Evolutionary conservation across 2,113 vertebrate genomes (phyloP), one percentile per base, ranked within the genome.

Genomic region (Corvus cornix): DNA sequence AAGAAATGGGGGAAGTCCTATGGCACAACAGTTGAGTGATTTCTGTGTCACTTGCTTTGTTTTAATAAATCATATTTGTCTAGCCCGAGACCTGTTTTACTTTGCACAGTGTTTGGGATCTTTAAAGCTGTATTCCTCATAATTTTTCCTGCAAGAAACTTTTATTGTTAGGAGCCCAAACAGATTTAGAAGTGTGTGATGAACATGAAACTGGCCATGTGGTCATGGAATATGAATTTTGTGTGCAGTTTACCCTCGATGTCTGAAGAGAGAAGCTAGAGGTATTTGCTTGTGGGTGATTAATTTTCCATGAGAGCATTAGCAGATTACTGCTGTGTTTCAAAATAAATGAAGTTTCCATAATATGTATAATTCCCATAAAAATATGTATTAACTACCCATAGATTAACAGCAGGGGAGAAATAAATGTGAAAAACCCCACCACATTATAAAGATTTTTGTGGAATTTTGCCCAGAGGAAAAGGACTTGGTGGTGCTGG

Each of bases 41-140:
- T 74, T 75, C 62, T 83, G 0, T 55, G 23, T 67, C 17, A 12
- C 39, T 77, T 59, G 7, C 15, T 86, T 80, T 59, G 21, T 60
- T 72, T 59, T 30, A 72, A 37, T 63, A 48, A 83, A 41, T 66
- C 2, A 3, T 22, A 15, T 37, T 46, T 58, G 7, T 56, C 13
- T 55, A 39, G 39, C 30, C 16, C 46, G 60, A 77, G 30, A 33
- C 41, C 7, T 73, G 7, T 37, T 82, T 86, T 48, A 43, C 41
- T 62, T 81, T 52, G 17, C 13, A 24, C 0, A 2, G 11, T 26
- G 10, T 62, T 52, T 0, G 2, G 31, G 11, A 55, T 37, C 55
- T 48, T 66, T 51, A 59, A 84, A 87, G 21, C 4, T 73, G 7
- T 39, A 8, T 20, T 84, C 31, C 8, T 21, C 10, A 8, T 43